A percentile compares a stretch with the other conserved stretches of the same genome.
phyloP scores from a whole-genome alignment of 2,797 vertebrate genomes.

The Okamejei kenojei region DNA sequence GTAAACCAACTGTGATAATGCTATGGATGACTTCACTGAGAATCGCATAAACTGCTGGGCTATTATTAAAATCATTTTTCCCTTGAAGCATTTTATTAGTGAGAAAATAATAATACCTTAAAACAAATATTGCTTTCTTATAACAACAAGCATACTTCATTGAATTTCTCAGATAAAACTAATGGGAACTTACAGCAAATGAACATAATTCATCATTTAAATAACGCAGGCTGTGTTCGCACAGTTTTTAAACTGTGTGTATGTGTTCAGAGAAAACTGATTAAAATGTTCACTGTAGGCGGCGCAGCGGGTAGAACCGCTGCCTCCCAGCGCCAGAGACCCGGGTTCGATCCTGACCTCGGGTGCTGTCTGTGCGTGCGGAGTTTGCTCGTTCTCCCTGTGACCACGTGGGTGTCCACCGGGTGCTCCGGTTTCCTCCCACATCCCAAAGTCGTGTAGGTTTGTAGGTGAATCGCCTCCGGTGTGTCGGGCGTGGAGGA shows the following conservation, averaged over 20 bases:
- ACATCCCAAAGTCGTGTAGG: too few relatives aligned
- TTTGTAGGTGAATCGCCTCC: too few relatives aligned
- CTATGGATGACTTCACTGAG: background rate
- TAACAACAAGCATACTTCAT: slow-evolving; percentile 1
- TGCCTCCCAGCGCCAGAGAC: too few relatives aligned
- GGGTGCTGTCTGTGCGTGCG: too few relatives aligned
- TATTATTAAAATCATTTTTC: slow-evolving; percentile 22
- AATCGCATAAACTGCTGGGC: slow-evolving; percentile 1
- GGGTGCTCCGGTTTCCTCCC: too few relatives aligned
- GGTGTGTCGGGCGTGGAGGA: too few relatives aligned
- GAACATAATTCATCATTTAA: slow-evolving; percentile 22
- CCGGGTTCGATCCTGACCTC: too few relatives aligned
- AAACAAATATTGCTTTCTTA: slow-evolving; percentile 18
- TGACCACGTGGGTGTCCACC: too few relatives aligned
- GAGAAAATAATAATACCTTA: slow-evolving; percentile 20
- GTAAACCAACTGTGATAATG: slow-evolving; percentile 9
- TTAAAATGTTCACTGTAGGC: background rate
- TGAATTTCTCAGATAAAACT: slow-evolving; percentile 21
- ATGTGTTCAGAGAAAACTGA: background rate
- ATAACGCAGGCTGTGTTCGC: background rate
- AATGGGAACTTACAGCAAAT: slow-evolving; percentile 15
- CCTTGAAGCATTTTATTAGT: slow-evolving; percentile 22
- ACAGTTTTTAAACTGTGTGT: slow-evolving; percentile 9
- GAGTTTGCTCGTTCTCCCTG: too few relatives aligned
- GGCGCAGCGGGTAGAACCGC: too few relatives aligned